Evolutionary conservation across 2,888 invertebrate species (phyloP), one percentile per base, ranked within the genome.

Genomic region (Neuroscelio doddi): DNA sequence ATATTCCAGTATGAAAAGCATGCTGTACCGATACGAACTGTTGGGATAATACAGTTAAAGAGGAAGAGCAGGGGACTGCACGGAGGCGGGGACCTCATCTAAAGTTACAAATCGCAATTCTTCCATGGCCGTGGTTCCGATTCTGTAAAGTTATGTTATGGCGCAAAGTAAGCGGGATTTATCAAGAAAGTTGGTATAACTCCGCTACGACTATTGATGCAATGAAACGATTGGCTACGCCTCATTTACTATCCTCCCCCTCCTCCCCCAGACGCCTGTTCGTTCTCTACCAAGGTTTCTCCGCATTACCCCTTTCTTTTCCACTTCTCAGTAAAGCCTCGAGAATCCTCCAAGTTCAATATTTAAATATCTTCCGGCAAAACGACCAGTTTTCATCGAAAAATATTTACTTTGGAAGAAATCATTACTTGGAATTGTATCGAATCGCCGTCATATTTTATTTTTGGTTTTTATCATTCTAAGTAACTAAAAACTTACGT

Each of bases 41-140:
- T 51, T 66, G 71, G 63, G 69, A 68, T 75, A 77, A 77, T 75
- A 73, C 73, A 71, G 73, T 73, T 67, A 72, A 73, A 69, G 74
- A 74, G 67, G 65, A 52, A 46, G 58, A 64, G 51, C 52, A 50
- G 67, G 51, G 64, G 55, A 59, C 64, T 61, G 39, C 29, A 45
- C 46, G 42, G 38, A 66, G 70, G 68, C 67, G 74, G 76, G 70
- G 78, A 81, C 73, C 83, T 83, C 83, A 82, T 83, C 81, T 80
- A 82, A 83, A 83, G 82, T 83, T 83, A 83, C 82, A 81, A 83
- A 83, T 83, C 80, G 81, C 83, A 82, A 83, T 83, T 83, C 83
- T 83, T 83, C 83, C 83, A 73, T 83, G 81, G 82, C 81, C 78
- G 78, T 83, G 83, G 78, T 83, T 82, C 80, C 82, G 80, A 82